Evolutionary conservation across 1,140 invertebrate species (phyloP), one percentile per base, ranked within the genome.

Genomic region (Caenorhabditis brenneri): DNA sequence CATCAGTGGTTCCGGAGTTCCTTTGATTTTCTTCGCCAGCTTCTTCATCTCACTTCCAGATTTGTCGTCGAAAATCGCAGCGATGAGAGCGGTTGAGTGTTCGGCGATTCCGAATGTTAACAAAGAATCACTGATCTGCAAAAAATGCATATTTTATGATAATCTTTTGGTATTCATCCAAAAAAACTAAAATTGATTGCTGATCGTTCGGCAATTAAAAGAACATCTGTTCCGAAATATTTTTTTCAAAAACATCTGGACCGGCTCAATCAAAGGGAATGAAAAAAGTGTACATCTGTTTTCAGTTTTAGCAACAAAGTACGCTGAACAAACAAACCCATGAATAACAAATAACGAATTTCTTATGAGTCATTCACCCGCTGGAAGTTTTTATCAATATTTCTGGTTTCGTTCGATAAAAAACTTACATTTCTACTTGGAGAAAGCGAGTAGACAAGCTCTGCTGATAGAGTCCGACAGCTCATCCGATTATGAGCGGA

Each of bases 401-500:
- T 79, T 36, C 16, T 39, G 49, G 27, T 5, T 27, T n/a, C 24
- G n/a, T n/a, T 58, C 7, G 24, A 9, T 27, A 27, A 58, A 27
- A 27, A 58, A 79, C 84, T 65, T 85, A 88, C 86, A 88, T 89
- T 88, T 86, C 85, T 79, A 24, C 87, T 90, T 22, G 88, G 88
- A 27, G 89, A 91, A 10, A 89, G 79, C 19, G 86, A 88, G 60
- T 89, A 89, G 31, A 89, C 87, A 22, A 89, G 53, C 83, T 89
- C 88, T 12, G 88, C 88, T 22, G 85, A 82, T n/a, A 89, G 58
- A 60, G 85, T 89, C 39, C 88, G 51, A 15, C 88, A 89, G 29
- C 58, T 87, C 85, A 89, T 87, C 51, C 88, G 83, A 49, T 89
- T 89, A 80, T 89, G 88, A 51, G 88, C 89, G 6, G 88, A 85